These are phyloP conservation scores for Manacus vitellinus DNA, from an alignment of 2,113 vertebrate species.

Conservation along the genomic window DNA sequence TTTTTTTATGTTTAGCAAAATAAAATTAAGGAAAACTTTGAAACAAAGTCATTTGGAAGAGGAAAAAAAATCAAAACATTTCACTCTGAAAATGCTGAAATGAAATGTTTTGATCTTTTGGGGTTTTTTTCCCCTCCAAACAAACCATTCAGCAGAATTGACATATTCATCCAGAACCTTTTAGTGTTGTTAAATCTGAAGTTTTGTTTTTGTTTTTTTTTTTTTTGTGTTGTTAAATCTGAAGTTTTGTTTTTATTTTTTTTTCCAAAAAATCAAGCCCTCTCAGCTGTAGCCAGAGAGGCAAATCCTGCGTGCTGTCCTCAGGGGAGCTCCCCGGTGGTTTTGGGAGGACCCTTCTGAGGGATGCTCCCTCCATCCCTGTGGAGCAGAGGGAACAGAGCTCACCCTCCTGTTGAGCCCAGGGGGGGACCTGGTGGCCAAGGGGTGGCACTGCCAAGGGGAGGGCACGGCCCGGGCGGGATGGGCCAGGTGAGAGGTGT, in stretches of 20 bases:
- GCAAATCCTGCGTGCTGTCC: neutral
- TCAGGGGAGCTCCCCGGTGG: rapidly evolving
- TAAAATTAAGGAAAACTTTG: conserved; percentile 52
- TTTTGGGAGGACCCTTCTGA: neutral
- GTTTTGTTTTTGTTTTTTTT: neutral
- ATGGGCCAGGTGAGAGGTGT: neutral
- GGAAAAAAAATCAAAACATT: conserved; percentile 50
- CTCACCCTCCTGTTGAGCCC: neutral
- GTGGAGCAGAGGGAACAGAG: neutral
- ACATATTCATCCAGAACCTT: conserved; percentile 18
- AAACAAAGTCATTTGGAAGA: conserved; percentile 55
- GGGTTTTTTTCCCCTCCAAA: neutral
- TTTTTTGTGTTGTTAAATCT: neutral
- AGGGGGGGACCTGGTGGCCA: neutral
- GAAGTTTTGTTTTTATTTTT: neutral
- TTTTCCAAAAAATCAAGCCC: neutral
- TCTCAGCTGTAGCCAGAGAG: neutral
- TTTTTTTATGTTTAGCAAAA: conserved; percentile 16
- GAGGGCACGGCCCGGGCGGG: neutral
- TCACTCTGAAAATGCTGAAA: conserved; percentile 17
- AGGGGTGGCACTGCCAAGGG: neutral
- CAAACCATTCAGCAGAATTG: conserved; percentile 7
- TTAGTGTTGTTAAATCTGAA: conserved; percentile 1
- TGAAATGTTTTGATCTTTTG: conserved; percentile 53
- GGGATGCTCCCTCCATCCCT: too few species aligned